These are phyloP conservation scores for Tachuris rubrigastra DNA, from an alignment of 2,113 vertebrate species.

Conservation along the genomic window DNA sequence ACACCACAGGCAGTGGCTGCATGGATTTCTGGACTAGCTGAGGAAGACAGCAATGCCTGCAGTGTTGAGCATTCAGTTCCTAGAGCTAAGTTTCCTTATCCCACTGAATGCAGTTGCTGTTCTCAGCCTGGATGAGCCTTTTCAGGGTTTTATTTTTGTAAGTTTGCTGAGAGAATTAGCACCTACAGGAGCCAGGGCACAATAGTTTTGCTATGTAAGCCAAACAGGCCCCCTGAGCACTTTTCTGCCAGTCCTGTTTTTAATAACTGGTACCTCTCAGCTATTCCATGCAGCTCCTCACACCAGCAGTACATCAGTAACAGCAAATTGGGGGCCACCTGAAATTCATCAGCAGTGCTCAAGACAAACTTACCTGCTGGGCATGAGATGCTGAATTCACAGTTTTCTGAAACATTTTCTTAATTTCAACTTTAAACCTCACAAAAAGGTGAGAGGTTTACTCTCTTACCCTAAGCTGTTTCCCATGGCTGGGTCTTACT, in stretches of 20 bases:
- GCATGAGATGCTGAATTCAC: not conserved
- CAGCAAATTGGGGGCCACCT: not conserved
- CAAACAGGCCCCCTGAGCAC: constrained; percentile 3
- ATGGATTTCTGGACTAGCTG: not conserved
- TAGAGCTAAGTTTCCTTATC: not conserved
- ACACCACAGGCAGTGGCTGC: not conserved
- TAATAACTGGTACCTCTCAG: not conserved
- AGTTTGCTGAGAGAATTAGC: constrained; percentile 67
- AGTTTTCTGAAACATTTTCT: not conserved
- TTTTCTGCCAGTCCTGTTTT: not conserved
- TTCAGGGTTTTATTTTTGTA: constrained; percentile 61
- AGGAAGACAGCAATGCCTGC: not conserved
- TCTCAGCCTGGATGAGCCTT: constrained; percentile 58
- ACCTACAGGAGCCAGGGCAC: not conserved
- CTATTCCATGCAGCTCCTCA: not conserved
- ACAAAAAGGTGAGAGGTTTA: not conserved
- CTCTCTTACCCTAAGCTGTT: not conserved
- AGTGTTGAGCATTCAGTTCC: not conserved
- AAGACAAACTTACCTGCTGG: not conserved
- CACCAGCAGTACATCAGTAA: not conserved
- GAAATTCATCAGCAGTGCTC: not conserved
- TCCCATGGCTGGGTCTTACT: not conserved
- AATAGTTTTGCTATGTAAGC: not conserved
- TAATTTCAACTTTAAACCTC: not conserved
- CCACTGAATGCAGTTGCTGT: constrained; percentile 57